Conservation (phyloP, 2,113 vertebrate species). For the Epinephelus lanceolatus region DNA sequence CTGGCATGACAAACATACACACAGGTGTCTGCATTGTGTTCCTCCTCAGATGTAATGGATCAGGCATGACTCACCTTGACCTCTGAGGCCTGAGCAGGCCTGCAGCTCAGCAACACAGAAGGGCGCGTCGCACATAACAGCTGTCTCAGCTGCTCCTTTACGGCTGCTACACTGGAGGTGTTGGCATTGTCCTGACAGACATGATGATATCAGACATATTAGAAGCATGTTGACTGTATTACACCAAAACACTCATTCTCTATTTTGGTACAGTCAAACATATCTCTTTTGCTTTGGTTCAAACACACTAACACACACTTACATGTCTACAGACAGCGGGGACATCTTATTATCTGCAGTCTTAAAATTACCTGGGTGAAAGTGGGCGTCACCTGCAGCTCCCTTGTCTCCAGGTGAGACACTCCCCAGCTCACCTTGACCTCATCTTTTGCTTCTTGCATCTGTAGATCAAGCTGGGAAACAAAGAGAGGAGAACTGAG, state of each 20-base stretch:
- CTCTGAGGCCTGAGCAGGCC: conserved; percentile 83
- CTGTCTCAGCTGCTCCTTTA: conserved; percentile 85
- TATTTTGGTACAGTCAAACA: no score
- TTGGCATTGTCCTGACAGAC: conserved; percentile 61
- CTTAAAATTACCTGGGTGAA: conserved; percentile 72
- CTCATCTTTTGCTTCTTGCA: conserved; percentile 87
- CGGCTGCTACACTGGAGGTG: conserved; percentile 59
- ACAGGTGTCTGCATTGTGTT: background rate
- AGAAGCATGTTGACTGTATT: no score
- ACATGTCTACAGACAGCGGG: background rate
- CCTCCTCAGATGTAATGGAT: background rate
- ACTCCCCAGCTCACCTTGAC: conserved; percentile 89
- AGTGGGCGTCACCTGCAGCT: conserved; percentile 75
- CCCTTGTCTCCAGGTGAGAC: conserved; percentile 64
- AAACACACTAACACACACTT: no score
- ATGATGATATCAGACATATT: background rate
- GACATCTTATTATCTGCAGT: background rate
- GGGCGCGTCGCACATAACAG: conserved; percentile 87
- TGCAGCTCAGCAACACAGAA: conserved; percentile 88
- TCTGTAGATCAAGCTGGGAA: conserved; percentile 89
- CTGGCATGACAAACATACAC: background rate
- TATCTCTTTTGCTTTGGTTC: background rate
- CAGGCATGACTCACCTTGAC: conserved; percentile 80
- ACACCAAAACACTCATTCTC: no score
- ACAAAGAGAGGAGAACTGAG: conserved; percentile 9